Conservation (phyloP, 2,888 invertebrate species). For the Lottia scabra region DNA sequence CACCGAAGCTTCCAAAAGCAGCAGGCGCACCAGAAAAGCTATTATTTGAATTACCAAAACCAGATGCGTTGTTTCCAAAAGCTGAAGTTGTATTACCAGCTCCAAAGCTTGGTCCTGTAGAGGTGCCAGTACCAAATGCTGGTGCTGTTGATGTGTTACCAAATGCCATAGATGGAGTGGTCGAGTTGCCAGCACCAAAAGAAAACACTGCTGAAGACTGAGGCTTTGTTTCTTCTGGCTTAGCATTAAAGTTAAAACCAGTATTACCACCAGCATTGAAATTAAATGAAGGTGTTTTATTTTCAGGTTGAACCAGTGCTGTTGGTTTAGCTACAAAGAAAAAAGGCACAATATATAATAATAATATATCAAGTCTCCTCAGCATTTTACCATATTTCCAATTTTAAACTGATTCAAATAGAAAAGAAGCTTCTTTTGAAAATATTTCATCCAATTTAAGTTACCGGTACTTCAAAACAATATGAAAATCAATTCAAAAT, state of each 20-base stretch:
- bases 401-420: no score
- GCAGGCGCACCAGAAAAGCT: background rate
- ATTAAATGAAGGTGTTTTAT: slow-evolving; percentile 24
- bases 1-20: background rate
- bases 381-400: no score
- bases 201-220: background rate
- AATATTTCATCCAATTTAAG: no score
- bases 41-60: background rate
- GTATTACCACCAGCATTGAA: slow-evolving; percentile 21
- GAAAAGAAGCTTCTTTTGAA: no score
- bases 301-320: slow-evolving; percentile 23
- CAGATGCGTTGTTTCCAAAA: background rate
- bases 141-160: background rate
- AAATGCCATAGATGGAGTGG: background rate
- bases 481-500: no score
- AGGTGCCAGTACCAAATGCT: background rate
- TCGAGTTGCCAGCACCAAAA: background rate
- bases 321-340: background rate
- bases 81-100: background rate
- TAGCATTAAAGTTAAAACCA: slow-evolving; percentile 11
- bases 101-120: background rate
- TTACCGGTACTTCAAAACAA: no score
- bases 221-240: background rate
- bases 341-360: background rate
- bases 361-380: no score